Base-by-base conservation (phyloP, 2,888 invertebrate genomes). In the Euproctis similis region DNA sequence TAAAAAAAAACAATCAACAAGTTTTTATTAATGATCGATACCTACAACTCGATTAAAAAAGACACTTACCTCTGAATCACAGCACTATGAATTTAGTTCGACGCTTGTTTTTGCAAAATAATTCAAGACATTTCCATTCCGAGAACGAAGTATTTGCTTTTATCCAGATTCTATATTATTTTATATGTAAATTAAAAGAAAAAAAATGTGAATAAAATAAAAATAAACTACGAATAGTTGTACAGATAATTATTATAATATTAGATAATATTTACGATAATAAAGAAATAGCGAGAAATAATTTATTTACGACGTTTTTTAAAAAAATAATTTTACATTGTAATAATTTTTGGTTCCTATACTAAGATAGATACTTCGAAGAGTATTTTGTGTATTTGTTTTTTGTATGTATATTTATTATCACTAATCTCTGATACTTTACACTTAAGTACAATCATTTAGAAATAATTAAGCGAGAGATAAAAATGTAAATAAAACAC, bases 261-360 rank as follows among this genome's bases (percentile, higher is more conserved):
- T 63, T 54, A 55, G 43, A 50, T 69, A 67, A 68, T n/a, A n/a
- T 65, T 67, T 71, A 70, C 64, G 60, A 66, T 63, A 62, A 67
- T 51, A 52, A 53, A 39, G 54, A 63, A 26, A 45, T 54, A 63
- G 26, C 42, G 42, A 46, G 6, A 9, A 35, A 66, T 75, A 74
- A 81, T 74, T 81, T 81, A 80, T 80, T 78, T 68, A 67, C 62
- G 59, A 40, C 63, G 61, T 59, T 53, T 55, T n/a, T 58, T 56
- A 57, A 19, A 7, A 42, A 44, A 37, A 32, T 46, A 52, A 51
- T 47, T 51, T 55, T 56, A 59, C 45, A 52, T 50, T 43, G 57
- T 53, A 65, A 57, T 63, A 56, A 66, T 73, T 81, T 14, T 84
- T 82, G 80, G 82, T 84, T 84, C 82, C 82, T 84, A 84, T 76